Conservation (phyloP, 1,140 invertebrate species). For the Lutraria rhynchaena region DNA sequence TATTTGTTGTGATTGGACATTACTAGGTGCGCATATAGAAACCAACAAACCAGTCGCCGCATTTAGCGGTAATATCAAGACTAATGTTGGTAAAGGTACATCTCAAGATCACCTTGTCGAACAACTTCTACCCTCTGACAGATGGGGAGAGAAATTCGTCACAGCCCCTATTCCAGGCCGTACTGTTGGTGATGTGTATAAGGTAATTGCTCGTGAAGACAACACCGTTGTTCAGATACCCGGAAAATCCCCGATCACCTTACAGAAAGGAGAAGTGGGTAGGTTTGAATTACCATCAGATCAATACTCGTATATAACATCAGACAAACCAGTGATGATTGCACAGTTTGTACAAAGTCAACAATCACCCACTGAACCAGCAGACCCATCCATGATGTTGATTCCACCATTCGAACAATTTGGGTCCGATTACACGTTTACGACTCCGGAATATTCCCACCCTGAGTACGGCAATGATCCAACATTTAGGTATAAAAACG, state of each 20-base stretch:
- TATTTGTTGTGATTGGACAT: no score
- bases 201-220: conserved; percentile 62
- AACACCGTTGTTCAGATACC: conserved; percentile 57
- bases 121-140: conserved; percentile 69
- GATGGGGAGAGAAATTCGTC: conserved; percentile 72
- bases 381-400: conserved; percentile 67
- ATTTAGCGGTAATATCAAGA: conserved; percentile 69
- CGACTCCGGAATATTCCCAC: conserved; percentile 59
- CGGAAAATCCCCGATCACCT: conserved; percentile 36
- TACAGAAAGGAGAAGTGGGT: conserved; percentile 53
- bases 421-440: conserved; percentile 62
- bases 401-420: conserved; percentile 62
- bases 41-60: conserved; percentile 64
- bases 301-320: conserved; percentile 50
- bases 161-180: conserved; percentile 63
- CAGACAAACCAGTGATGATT: conserved; percentile 58
- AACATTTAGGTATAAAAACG: conserved; percentile 52
- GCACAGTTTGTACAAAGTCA: conserved; percentile 65
- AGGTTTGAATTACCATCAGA: conserved; percentile 41
- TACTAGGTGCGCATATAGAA: conserved; percentile 61
- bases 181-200: conserved; percentile 67
- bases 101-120: conserved; percentile 72
- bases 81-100: conserved; percentile 58
- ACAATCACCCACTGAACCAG: conserved; percentile 49
- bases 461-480: conserved; percentile 51